Evolutionary conservation across 2,797 vertebrate species (phyloP).

Genomic region (Ispidina lecontei): DNA sequence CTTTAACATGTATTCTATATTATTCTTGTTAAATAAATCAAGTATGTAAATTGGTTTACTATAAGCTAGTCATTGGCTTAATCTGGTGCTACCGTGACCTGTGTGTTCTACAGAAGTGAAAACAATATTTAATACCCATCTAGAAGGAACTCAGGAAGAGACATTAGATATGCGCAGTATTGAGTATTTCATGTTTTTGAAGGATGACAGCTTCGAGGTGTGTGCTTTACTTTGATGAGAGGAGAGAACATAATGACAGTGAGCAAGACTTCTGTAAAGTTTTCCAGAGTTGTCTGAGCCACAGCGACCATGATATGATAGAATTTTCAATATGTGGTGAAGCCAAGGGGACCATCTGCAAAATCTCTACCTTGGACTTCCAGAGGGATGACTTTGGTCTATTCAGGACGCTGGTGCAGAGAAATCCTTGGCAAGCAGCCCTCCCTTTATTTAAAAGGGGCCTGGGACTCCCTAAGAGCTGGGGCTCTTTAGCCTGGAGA

Average conservation of each 20-base stretch:
- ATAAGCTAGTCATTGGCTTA: rapidly evolving
- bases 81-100: not conserved
- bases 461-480: no score
- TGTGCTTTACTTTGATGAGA: not conserved
- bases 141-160: not conserved
- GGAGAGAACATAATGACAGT: not conserved
- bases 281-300: not conserved
- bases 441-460: no score
- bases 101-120: not conserved
- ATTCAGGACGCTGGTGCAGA: no score
- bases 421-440: no score
- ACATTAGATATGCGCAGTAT: rapidly evolving
- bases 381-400: no score
- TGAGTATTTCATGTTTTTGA: not conserved
- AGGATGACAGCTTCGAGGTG: not conserved
- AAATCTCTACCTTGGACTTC: no score
- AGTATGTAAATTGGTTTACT: not conserved
- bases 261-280: not conserved
- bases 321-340: no score
- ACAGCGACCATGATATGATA: no score
- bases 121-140: not conserved
- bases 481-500: no score
- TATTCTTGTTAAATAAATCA: not conserved
- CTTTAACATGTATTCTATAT: not conserved
- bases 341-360: no score